Evolutionary conservation across 2,113 vertebrate species (phyloP), one percentile per base, ranked within the genome.

Genomic region (Pao palembangensis): DNA sequence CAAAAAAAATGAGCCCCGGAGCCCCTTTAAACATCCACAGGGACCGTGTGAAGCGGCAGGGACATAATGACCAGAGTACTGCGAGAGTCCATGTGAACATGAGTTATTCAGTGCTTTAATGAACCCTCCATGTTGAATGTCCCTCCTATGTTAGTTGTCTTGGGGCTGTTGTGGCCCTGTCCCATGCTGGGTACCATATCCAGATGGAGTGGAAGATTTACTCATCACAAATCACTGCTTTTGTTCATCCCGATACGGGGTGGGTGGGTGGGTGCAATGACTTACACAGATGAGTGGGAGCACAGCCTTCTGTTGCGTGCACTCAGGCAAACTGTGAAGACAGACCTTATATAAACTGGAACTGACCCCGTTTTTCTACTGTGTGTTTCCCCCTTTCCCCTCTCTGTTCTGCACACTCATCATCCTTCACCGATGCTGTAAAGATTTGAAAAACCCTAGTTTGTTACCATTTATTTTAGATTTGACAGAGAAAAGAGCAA

Each of bases 311-410:
- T 75, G 67, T 64, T 71, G 56, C 66, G 76, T 64, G 64, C 68
- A 73, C 72, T 83, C 76, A 57, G 55, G 69, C 73, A 62, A 34
- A 12, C 70, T 61, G 46, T 47, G 55, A 71, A 60, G 61, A 21
- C 67, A 79, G 64, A 58, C 4, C 48, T 81, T 87, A 80, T 56
- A 21, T 80, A 89, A 89, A 83, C 51, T 68, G 16, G 50, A 21
- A 63, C 69, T 89, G 83, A 87, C 85, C 85, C 73, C 31, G 8
- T 87, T 88, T 83, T 64, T 69, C 72, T 76, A 59, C 61, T 55
- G 72, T 44, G 20, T 65, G 46, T 49, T 65, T 61, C 62, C 48
- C 51, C 28, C 46, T 42, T 70, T 54, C 31, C 58, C 62, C 58
- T 61, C 73, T 67, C 62, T 21, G 61, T 66, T 73, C 61, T 71